These are phyloP conservation scores for Stratiomys singularior DNA, from an alignment of 2,888 invertebrate species.

Conservation along the genomic window DNA sequence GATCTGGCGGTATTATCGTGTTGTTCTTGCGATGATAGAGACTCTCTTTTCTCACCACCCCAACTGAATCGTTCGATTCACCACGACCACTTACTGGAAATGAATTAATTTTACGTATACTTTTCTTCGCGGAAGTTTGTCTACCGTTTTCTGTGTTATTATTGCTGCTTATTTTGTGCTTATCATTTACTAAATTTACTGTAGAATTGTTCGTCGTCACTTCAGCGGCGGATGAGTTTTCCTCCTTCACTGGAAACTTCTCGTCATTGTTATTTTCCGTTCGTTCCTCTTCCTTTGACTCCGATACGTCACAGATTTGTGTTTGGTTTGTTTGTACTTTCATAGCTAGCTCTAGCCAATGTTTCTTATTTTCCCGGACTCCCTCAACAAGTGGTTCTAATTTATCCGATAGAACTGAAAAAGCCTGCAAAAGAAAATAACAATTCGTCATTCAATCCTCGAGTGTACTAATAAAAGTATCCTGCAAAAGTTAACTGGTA, in stretches of 20 bases:
- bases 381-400: constrained; percentile 85
- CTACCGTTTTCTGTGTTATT: constrained; percentile 17
- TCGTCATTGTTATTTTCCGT: constrained; percentile 18
- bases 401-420: constrained; percentile 81
- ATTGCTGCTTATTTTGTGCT: constrained; percentile 31
- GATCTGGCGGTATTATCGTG: constrained; percentile 16
- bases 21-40: constrained; percentile 12
- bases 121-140: constrained; percentile 40
- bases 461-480: too few species aligned
- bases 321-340: constrained; percentile 56
- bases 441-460: too few species aligned
- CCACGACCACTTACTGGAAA: constrained; percentile 24
- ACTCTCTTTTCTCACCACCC: neutral
- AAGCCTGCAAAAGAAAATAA: constrained; percentile 71
- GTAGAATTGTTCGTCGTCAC: neutral
- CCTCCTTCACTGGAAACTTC: constrained; percentile 21
- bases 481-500: too few species aligned
- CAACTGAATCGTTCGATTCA: neutral
- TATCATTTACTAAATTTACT: constrained; percentile 19
- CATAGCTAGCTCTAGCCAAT: constrained; percentile 83
- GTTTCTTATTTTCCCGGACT: constrained; percentile 81
- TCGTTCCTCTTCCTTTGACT: neutral
- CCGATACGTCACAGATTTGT: constrained; percentile 19
- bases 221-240: neutral
- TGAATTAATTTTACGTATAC: constrained; percentile 45